Conservation (phyloP, 2,113 vertebrate genomes). For the Astatotilapia flaviijosephi region DNA sequence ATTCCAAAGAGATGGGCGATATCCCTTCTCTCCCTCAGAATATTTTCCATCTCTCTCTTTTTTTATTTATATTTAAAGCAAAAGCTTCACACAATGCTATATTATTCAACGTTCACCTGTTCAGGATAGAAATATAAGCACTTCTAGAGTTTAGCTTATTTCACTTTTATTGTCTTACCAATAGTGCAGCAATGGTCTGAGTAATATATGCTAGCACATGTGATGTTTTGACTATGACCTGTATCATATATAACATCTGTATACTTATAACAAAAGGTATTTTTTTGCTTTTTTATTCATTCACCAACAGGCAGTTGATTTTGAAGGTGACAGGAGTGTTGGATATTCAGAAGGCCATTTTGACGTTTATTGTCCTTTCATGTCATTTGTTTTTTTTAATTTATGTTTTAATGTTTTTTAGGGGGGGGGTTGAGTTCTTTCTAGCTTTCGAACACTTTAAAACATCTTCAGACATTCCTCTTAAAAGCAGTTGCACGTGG, state of each 20-base stretch:
- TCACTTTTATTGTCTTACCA: constrained; percentile 72
- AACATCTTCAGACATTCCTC: constrained; percentile 51
- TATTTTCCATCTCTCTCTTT: constrained; percentile 50
- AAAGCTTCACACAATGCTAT: constrained; percentile 70
- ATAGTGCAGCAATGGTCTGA: constrained; percentile 84
- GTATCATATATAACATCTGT: constrained; percentile 88
- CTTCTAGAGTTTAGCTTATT: constrained; percentile 80
- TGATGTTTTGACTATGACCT: constrained; percentile 61
- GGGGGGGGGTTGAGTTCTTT: neutral
- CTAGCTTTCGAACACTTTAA: constrained; percentile 47
- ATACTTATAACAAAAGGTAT: constrained; percentile 70
- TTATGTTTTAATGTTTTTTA: constrained; percentile 45
- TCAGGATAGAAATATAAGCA: constrained; percentile 80
- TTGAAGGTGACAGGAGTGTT: constrained; percentile 19
- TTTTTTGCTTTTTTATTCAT: constrained; percentile 63
- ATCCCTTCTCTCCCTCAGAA: constrained; percentile 47
- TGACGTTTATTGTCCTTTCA: constrained; percentile 49
- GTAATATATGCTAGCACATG: constrained; percentile 89
- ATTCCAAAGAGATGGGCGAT: constrained; percentile 53
- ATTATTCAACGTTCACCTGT: constrained; percentile 72
- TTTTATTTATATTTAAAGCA: constrained; percentile 76
- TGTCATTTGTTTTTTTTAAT: constrained; percentile 47
- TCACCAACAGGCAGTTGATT: constrained; percentile 49
- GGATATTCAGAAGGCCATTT: constrained; percentile 53
- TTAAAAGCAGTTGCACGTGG: constrained; percentile 19